phyloP scores from a whole-genome alignment of 2,888 invertebrate species.

The Ectemnius continuus region DNA sequence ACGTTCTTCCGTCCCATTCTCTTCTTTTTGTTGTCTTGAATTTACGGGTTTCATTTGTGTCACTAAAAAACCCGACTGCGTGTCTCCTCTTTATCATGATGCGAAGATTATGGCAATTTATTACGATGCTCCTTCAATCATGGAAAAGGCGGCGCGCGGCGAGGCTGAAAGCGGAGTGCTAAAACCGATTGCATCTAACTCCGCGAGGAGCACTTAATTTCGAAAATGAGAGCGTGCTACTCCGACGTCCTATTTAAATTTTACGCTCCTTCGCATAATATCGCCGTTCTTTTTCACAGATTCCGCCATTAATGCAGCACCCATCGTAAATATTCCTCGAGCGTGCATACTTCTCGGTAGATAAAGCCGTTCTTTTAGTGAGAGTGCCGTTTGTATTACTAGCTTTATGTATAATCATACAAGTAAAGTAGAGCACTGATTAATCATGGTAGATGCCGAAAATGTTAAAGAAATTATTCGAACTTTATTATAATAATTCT shows the following conservation, averaged over 20 bases:
- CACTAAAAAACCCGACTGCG: no score
- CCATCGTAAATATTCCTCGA: conserved; percentile 1
- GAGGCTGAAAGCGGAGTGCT: not conserved
- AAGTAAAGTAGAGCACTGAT: no score
- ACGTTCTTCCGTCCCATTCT: no score
- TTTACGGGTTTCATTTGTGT: no score
- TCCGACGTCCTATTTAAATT: not conserved
- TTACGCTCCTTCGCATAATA: conserved; percentile 3
- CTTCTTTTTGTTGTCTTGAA: no score
- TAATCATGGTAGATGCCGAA: no score
- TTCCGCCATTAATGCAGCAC: conserved; percentile 1
- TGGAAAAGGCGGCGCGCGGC: not conserved
- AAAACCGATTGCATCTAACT: conserved; percentile 4
- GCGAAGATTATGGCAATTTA: conserved; percentile 1
- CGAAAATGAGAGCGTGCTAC: not conserved
- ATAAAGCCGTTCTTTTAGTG: no score
- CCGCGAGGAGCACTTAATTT: not conserved
- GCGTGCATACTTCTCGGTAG: not conserved
- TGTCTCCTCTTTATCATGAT: not conserved
- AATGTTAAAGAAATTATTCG: no score
- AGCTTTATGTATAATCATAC: no score
- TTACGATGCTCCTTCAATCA: not conserved
- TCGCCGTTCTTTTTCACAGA: conserved; percentile 3
- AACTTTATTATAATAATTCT: no score
- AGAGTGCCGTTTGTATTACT: no score